Base-by-base conservation (phyloP, 2,113 vertebrate species). In the Orientallactaga bullata region DNA sequence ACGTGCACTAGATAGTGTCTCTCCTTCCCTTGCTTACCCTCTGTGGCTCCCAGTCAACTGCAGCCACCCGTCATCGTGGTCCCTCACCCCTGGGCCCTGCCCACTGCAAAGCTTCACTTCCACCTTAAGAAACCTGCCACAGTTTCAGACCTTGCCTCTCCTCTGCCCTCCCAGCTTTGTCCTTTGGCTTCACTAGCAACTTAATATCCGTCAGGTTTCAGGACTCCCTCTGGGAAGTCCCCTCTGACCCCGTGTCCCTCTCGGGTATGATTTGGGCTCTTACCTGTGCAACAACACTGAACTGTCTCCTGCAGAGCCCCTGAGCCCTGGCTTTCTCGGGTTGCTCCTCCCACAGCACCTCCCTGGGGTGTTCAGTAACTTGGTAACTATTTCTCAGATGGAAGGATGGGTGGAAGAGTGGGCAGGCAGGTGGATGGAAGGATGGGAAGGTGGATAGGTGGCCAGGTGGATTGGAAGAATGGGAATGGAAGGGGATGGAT, bases 1-100 rank as follows among this genome's bases (percentile, higher is more conserved):
- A 9, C 26, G 0, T 3, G 1, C 1, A 32, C 71, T 16, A 16
- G 24, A 0, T 28, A 18, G 63, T 42, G 39, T 39, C 23, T 21
- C 47, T 42, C 47, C 4, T 30, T 24, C 35, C 88, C 42, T 37
- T 13, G 42, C n/a, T 74, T 37, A 21, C 39, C 61, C n/a, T 72
- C 88, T 28, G 1, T 2, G 51, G 61, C 85, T 88, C 81, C 39
- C 37, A 32, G 6, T 0, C 35, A 20, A 13, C 83, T 63, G 30
- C 30, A 12, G 2, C 11, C 12, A 13, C 23, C 79, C 79, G 30
- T 61, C 68, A 17, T 65, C 0, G 8, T n/a, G 63, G 24, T 39
- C 35, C 28, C 37, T 8, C 7, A 35, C 32, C 68, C 80, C 58
- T 16, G 10, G 5, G 4, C 16, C 17, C 2, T 0, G 16, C 39